These are phyloP conservation scores for Myotis daubentonii DNA, from an alignment of 2,797 vertebrate species.

Conservation along the genomic window DNA sequence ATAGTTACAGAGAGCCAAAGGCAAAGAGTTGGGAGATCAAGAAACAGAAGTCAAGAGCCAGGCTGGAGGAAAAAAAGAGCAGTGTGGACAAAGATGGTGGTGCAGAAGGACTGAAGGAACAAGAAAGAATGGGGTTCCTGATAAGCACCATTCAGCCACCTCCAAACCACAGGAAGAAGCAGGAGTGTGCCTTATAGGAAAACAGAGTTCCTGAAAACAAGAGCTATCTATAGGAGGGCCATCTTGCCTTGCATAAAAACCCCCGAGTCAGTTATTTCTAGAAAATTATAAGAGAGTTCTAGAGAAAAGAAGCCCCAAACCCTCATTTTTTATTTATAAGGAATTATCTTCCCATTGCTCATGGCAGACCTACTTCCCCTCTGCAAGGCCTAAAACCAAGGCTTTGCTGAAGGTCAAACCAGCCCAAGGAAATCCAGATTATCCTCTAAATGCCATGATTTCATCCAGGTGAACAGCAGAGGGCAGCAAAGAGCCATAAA, in stretches of 20 bases:
- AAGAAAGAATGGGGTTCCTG: neutral
- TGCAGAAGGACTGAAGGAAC: neutral
- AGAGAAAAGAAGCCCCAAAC: conserved; percentile 30
- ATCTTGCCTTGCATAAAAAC: neutral
- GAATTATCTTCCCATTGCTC: neutral
- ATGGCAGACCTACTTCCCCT: neutral
- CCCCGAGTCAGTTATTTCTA: neutral
- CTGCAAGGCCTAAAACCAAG: neutral
- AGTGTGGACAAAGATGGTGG: neutral
- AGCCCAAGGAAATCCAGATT: conserved; percentile 10
- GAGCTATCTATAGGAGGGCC: neutral
- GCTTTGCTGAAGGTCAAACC: neutral
- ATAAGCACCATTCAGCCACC: neutral
- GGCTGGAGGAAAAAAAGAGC: neutral
- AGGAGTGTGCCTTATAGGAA: neutral
- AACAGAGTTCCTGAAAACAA: neutral
- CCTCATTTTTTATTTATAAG: neutral
- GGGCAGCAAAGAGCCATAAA: conserved; percentile 81
- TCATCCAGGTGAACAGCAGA: conserved; percentile 75
- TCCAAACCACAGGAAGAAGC: neutral
- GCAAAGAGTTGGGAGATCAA: neutral
- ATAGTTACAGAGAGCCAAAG: neutral
- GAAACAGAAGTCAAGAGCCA: neutral
- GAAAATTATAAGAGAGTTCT: conserved; percentile 31
- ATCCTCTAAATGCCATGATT: neutral